Evolutionary conservation across 2,888 invertebrate genomes (phyloP).

Genomic region (Autographa pulchrina): DNA sequence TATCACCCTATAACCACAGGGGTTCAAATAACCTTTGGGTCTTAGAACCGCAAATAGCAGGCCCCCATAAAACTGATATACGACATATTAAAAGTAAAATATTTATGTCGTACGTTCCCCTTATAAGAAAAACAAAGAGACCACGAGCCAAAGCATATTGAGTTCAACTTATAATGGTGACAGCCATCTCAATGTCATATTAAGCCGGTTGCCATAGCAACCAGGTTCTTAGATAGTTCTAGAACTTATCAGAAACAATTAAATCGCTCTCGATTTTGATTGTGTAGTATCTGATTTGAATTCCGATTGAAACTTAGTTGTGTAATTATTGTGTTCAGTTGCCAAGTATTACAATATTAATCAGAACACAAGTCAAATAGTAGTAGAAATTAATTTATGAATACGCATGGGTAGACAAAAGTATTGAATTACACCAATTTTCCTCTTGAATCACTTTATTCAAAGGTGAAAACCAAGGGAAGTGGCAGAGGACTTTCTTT

Average conservation of each 20-base stretch:
- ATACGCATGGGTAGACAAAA: no score
- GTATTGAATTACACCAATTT: no score
- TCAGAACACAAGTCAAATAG: no score
- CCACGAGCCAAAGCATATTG: constrained; percentile 21
- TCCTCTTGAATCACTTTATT: no score
- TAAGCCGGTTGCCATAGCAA: constrained; percentile 7
- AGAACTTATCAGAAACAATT: background rate
- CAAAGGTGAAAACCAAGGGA: no score
- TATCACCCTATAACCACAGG: constrained; percentile 40
- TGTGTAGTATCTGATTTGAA: background rate
- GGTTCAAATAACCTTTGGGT: constrained; percentile 33
- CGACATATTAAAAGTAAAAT: constrained; percentile 56
- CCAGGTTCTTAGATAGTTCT: background rate
- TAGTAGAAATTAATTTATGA: no score
- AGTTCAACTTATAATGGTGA: background rate
- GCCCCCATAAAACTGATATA: constrained; percentile 56
- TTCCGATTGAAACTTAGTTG: background rate
- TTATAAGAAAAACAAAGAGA: constrained; percentile 39
- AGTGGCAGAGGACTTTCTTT: no score
- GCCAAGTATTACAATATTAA: no score
- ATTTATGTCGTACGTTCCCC: constrained; percentile 42
- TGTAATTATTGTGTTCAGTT: background rate
- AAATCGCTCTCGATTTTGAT: background rate
- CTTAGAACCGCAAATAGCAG: constrained; percentile 25
- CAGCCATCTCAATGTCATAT: background rate